phyloP scores from a whole-genome alignment of 2,797 vertebrate species.

The Vespertilio murinus region DNA sequence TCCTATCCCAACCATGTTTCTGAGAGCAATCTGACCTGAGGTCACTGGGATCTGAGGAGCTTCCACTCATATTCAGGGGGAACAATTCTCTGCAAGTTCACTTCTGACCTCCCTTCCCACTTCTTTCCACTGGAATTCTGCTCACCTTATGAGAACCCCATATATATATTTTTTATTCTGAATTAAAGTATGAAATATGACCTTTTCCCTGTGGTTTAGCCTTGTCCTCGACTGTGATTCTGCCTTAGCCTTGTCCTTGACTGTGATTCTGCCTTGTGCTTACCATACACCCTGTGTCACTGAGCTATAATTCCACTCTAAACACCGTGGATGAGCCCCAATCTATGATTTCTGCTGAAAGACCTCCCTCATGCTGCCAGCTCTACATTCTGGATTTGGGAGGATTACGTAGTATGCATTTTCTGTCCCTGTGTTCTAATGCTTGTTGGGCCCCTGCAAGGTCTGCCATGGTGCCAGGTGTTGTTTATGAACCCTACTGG shows the following conservation, averaged over 20 bases:
- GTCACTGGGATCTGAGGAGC: neutral
- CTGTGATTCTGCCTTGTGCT: rapidly evolving
- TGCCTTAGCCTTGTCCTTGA: neutral
- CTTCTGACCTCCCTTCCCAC: rapidly evolving
- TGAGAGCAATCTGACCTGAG: neutral
- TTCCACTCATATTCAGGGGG: neutral
- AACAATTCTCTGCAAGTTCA: neutral
- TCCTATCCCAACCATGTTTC: neutral
- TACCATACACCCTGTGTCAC: neutral
- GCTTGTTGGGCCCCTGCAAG: neutral
- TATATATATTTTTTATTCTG: neutral
- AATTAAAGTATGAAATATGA: neutral
- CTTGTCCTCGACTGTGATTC: too few species aligned
- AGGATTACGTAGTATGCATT: neutral
- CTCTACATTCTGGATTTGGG: neutral
- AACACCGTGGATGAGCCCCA: rapidly evolving
- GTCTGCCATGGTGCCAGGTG: neutral
- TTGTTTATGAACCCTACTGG: neutral
- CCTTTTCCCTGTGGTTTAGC: neutral
- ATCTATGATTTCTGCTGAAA: neutral
- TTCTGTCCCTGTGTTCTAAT: neutral
- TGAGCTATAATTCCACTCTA: neutral
- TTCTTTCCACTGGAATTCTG: neutral
- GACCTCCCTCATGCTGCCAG: neutral
- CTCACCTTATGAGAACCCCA: neutral